These are phyloP conservation scores for Blomia tropicalis DNA, from an alignment of 2,888 invertebrate genomes.

Conservation along the genomic window DNA sequence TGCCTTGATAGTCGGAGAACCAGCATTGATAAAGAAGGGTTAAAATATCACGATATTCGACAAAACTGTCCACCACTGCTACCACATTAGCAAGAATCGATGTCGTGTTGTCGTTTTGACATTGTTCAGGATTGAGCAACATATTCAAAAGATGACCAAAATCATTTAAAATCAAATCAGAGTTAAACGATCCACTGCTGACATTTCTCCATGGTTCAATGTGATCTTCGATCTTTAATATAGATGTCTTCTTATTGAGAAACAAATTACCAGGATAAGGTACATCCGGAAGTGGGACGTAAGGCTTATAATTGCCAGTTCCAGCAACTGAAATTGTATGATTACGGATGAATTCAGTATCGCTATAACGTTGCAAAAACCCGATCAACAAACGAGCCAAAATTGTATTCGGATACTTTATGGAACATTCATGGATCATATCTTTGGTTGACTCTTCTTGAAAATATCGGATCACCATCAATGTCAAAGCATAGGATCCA, in stretches of 20 bases:
- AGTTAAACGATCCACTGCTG: slow-evolving; percentile 1
- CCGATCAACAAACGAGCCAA: neutral
- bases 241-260: neutral
- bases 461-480: slow-evolving; percentile 8
- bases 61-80: slow-evolving; percentile 6
- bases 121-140: neutral
- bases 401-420: neutral
- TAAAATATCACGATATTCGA: slow-evolving; percentile 6
- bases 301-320: neutral
- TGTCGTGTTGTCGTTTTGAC: neutral
- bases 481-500: slow-evolving; percentile 5
- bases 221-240: slow-evolving; percentile 7
- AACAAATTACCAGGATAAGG: neutral
- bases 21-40: too few relatives aligned
- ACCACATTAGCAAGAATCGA: neutral
- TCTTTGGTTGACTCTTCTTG: neutral
- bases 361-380: slow-evolving; percentile 7
- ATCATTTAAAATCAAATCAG: slow-evolving; percentile 3
- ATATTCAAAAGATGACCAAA: neutral
- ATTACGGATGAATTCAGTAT: neutral
- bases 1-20: too few relatives aligned
- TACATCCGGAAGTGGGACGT: neutral
- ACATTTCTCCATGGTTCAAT: slow-evolving; percentile 11
- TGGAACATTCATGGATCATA: neutral
- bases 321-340: neutral